These are phyloP conservation scores for Melanocharis versteri DNA, from an alignment of 2,113 vertebrate species.

Conservation along the genomic window DNA sequence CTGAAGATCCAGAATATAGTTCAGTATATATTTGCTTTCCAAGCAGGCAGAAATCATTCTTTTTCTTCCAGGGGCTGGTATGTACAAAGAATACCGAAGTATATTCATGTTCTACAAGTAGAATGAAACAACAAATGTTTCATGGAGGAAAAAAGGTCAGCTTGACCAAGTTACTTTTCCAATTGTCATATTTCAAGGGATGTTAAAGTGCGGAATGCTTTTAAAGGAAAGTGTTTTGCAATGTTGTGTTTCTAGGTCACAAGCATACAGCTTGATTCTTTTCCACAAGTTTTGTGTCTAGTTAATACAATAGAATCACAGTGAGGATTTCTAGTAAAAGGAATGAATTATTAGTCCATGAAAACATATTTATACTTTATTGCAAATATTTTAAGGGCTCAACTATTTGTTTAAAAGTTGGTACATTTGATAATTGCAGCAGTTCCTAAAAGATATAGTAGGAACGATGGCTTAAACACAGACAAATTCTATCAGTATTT, in stretches of 20 bases:
- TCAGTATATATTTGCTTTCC: not conserved
- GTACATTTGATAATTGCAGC: not conserved
- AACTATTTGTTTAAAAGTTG: not conserved
- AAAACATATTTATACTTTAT: not conserved
- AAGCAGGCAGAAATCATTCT: not conserved
- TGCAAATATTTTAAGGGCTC: not conserved
- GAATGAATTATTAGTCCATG: not conserved
- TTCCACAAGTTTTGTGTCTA: not conserved
- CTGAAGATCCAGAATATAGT: not conserved
- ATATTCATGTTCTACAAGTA: not conserved
- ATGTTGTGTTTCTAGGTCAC: not conserved
- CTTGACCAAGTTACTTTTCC: not conserved
- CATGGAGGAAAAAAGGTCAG: not conserved
- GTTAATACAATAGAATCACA: not conserved
- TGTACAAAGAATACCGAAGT: not conserved
- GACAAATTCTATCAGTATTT: not conserved
- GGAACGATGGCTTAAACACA: not conserved
- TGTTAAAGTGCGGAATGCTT: not conserved
- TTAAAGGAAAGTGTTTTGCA: not conserved
- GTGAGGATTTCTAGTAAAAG: not conserved
- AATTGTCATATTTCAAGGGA: not conserved
- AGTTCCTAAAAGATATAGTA: not conserved
- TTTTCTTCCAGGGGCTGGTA: not conserved
- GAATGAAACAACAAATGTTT: not conserved
- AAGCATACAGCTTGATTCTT: not conserved